Evolutionary conservation across 2,113 vertebrate species (phyloP).

Genomic region (Octodon degus): DNA sequence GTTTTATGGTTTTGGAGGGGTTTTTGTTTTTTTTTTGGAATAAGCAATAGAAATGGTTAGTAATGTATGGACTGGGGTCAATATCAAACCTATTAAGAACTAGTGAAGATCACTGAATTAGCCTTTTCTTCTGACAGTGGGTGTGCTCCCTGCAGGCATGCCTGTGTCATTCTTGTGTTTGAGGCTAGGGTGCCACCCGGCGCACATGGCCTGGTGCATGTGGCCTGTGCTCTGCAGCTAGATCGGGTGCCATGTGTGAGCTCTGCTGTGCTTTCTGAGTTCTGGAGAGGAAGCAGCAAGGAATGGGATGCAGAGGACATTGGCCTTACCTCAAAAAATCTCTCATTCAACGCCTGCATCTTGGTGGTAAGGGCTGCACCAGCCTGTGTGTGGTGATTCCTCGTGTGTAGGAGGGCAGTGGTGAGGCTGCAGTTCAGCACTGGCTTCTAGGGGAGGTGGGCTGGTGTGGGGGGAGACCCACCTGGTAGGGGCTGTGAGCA

Average conservation of each 20-base stretch:
- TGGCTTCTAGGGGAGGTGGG: not conserved
- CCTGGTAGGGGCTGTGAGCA: not conserved
- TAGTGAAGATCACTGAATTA: not conserved
- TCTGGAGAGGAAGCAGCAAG: not conserved
- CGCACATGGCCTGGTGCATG: too few species aligned
- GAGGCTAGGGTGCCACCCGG: not conserved
- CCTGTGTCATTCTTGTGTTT: not conserved
- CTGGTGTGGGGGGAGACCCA: not conserved
- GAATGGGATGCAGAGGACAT: not conserved
- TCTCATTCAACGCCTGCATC: not conserved
- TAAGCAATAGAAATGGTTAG: not conserved
- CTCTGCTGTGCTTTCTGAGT: constrained; percentile 2
- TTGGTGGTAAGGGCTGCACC: not conserved
- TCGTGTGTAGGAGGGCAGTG: not conserved
- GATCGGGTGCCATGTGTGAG: not conserved
- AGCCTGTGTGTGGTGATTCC: not conserved
- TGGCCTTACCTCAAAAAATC: not conserved
- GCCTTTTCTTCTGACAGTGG: constrained; percentile 23
- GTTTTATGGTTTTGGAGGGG: not conserved
- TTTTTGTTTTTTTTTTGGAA: not conserved
- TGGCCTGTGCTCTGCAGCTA: not conserved
- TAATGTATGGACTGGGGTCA: not conserved
- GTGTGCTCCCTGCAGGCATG: not conserved
- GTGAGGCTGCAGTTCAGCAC: not conserved
- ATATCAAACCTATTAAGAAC: not conserved